Base-by-base conservation (phyloP, 2,888 invertebrate genomes). In the Himalopsyche anomala region DNA sequence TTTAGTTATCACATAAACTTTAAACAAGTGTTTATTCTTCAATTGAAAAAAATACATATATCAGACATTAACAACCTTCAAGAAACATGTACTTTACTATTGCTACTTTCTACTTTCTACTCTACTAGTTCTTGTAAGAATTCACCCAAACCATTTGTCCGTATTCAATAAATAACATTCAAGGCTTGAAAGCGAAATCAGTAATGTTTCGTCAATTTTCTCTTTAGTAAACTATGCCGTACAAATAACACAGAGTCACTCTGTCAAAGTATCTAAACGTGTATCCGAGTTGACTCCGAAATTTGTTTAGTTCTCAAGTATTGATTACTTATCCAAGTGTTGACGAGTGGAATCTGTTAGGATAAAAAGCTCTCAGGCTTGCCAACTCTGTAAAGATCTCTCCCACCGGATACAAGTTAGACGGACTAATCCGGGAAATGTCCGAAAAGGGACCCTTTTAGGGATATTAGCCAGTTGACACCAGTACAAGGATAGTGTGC, bases 311-410 rank as follows among this genome's bases (percentile, higher is more conserved):
- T 62, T 62, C 62, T 62, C 62, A 62, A 62, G 62, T 62, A 62
- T 62, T 62, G 62, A 62, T 62, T 62, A 62, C 62, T 62, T 62
- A 62, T 62, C 62, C 62, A 15, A 19, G 19, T 62, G 62, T 62
- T 62, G 62, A 62, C 62, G 62, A 62, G 62, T 28, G 62, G 62
- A 62, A 62, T 62, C 62, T 62, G 62, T 62, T 62, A 62, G 62
- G 62, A 62, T 62, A 62, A 62, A 62, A 62, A 62, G 62, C 62
- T 62, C 62, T 62, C 62, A 62, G 62, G 62, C 62, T 62, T 62
- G n/a, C 62, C 62, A 62, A 62, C 62, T 62, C 62, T 11, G 62
- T 19, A 11, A 62, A 62, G 62, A 62, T 62, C 19, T 62, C 62
- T 62, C 62, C 62, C 62, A 11, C 19, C 62, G 62, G 62, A 62